Base-by-base conservation (phyloP, 2,888 invertebrate genomes). In the Ptilodon capucinus region DNA sequence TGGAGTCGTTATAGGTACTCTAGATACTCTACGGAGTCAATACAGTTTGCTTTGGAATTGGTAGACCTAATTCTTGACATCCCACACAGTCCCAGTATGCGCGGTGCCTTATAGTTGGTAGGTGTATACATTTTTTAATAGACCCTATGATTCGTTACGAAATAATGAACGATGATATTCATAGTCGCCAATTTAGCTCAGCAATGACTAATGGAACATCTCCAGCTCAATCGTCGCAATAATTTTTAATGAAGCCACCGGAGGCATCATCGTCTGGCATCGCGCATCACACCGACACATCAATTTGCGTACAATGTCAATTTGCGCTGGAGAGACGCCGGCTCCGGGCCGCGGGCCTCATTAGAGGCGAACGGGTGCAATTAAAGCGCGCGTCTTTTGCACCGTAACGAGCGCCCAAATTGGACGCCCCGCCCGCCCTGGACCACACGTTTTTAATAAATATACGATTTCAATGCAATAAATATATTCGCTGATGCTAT, bases 381-480 rank as follows among this genome's bases (percentile, higher is more conserved):
- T 90, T 89, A 90, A 87, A 86, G 75, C 77, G 81, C 74, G 81
- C 86, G 87, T 90, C 88, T 90, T 88, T 88, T 87, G 84, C 84
- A 81, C 84, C 73, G 80, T 89, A 91, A 91, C 88, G 88, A 90
- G 86, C 83, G 71, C 66, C 82, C 80, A 86, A 91, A 90, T 89
- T 88, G 87, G 84, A 84, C 74, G 71, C 71, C 78, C 61, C 68
- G 57, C 65, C 79, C 78, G 76, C 77, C 71, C 81, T 79, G 84
- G 82, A 83, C 40, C 40, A 25, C 86, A 79, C 74, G 77, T 76
- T 77, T 80, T 79, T 79, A 76, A 83, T 80, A 80, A 82, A 81
- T 66, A 80, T 74, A 77, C 71, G 54, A 56, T 62, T 76, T 65
- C 63, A 61, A 61, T 64, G 69, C 67, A 68, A 70, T 74, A 76